Conservation (phyloP, 2,888 invertebrate genomes). For the Agelastica alni region DNA sequence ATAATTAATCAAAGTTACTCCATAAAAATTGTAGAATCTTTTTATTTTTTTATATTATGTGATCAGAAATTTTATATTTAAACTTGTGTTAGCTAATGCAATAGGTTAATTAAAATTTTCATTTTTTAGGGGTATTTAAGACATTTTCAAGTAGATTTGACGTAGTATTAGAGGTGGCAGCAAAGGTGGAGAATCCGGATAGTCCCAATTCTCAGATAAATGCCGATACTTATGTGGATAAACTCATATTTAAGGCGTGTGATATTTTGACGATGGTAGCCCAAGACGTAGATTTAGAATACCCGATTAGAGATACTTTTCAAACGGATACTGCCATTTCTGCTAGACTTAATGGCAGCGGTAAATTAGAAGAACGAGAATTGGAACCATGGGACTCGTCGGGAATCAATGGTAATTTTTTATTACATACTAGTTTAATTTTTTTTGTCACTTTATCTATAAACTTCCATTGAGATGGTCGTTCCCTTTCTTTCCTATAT, state of each 20-base stretch:
- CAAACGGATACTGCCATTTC: conserved; percentile 89
- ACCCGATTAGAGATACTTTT: conserved; percentile 85
- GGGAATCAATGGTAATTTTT: conserved; percentile 56
- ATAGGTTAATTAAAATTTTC: background rate
- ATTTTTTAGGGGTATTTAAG: conserved; percentile 69
- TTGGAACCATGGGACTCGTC: conserved; percentile 88
- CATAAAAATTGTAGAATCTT: too few relatives aligned
- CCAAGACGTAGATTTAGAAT: conserved; percentile 85
- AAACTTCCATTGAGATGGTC: too few relatives aligned
- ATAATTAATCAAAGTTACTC: too few relatives aligned
- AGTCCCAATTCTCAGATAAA: conserved; percentile 58
- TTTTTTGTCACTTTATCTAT: too few relatives aligned
- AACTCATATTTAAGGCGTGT: conserved; percentile 80
- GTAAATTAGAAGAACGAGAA: conserved; percentile 70
- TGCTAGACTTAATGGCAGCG: conserved; percentile 62
- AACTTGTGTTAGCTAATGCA: too few relatives aligned
- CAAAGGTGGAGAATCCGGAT: conserved; percentile 74
- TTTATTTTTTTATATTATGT: too few relatives aligned
- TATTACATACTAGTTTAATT: too few relatives aligned
- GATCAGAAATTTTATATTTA: too few relatives aligned
- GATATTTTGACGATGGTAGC: conserved; percentile 85
- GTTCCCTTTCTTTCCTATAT: too few relatives aligned
- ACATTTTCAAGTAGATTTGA: conserved; percentile 90
- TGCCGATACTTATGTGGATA: conserved; percentile 74
- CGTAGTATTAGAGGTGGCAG: conserved; percentile 83